Evolutionary conservation across 2,888 invertebrate species (phyloP), one percentile per base, ranked within the genome.

Genomic region (Punctoribates punctum): DNA sequence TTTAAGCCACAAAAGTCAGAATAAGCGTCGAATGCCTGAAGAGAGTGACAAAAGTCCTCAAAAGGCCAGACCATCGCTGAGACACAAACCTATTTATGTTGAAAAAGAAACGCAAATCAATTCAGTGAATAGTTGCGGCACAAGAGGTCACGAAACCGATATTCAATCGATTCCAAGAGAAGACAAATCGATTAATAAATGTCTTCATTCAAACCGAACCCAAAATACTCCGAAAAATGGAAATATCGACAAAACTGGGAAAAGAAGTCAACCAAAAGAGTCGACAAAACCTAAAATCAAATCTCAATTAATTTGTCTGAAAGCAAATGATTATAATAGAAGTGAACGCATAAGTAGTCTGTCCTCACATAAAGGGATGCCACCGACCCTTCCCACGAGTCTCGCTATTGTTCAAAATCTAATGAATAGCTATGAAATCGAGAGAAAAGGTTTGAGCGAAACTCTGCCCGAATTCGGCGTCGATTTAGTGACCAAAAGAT

Each of bases 21-120:
- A 4, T 3, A 70, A 42, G 1, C 20, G 23, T 23, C 9, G 6
- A 29, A 4, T 20, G 11, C 23, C 34, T 46, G 38, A 70, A 20
- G 6, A 9, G 13, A 13, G 29, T n/a, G 13, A 6, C n/a, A n/a
- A n/a, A n/a, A 67, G 38, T 38, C 20, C 25, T 27, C 8, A 25
- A 27, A 62, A 34, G 17, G n/a, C 17, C n/a, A 34, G 27, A 65
- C 17, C 4, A 34, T 11, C n/a, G 17, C 5, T 42, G 13, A 70
- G 2, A 13, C 20, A 20, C 13, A 38, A 23, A 42, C 13, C 70
- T 23, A 20, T 9, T 42, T 42, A n/a, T 23, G 23, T 8, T 5
- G 42, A 70, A 70, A 70, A 38, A 13, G 9, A 23, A 3, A 42
- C 38, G 1, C 70, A 70, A 70, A 42, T 29, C 20, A 70, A 70